These are phyloP conservation scores for Urechis unicinctus DNA, from an alignment of 2,888 invertebrate genomes.

Conservation along the genomic window DNA sequence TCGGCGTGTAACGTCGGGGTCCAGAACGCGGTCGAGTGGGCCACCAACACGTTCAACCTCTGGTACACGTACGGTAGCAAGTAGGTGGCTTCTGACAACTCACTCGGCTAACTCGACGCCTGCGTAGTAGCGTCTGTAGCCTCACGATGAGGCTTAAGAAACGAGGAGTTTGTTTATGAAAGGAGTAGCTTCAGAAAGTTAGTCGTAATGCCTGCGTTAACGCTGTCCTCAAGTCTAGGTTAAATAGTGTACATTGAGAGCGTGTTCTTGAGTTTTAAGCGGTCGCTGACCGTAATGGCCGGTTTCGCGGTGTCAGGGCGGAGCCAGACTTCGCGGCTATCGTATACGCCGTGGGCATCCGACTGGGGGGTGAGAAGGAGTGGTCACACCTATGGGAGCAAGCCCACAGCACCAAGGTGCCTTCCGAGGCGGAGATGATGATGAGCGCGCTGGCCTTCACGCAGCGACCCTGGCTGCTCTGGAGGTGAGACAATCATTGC, in stretches of 20 bases:
- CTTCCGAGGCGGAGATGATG: slow-evolving; percentile 41
- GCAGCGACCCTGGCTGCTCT: slow-evolving; percentile 44
- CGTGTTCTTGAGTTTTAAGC: background rate
- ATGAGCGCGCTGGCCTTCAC: slow-evolving; percentile 42
- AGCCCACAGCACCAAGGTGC: slow-evolving; percentile 34
- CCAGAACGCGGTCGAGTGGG: slow-evolving; percentile 35
- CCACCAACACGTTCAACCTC: slow-evolving; percentile 30
- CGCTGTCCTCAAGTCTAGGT: too few species aligned
- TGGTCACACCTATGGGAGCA: slow-evolving; percentile 47
- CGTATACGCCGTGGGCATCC: slow-evolving; percentile 41
- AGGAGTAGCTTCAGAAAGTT: too few species aligned
- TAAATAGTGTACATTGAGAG: too few species aligned
- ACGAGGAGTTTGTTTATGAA: too few species aligned
- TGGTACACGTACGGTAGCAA: slow-evolving; percentile 38
- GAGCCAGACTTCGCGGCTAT: slow-evolving; percentile 33
- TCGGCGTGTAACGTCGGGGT: slow-evolving; percentile 39
- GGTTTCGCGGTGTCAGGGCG: slow-evolving; percentile 12
- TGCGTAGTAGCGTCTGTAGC: too few species aligned
- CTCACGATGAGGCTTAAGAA: too few species aligned
- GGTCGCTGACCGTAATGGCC: background rate
- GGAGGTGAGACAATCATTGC: too few species aligned
- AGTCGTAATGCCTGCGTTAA: too few species aligned
- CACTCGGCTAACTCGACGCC: too few species aligned
- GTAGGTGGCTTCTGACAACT: slow-evolving; percentile 17
- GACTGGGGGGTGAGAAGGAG: slow-evolving; percentile 40